These are phyloP conservation scores for Sebastes jordani DNA, from an alignment of 2,797 vertebrate genomes.

Conservation along the genomic window DNA sequence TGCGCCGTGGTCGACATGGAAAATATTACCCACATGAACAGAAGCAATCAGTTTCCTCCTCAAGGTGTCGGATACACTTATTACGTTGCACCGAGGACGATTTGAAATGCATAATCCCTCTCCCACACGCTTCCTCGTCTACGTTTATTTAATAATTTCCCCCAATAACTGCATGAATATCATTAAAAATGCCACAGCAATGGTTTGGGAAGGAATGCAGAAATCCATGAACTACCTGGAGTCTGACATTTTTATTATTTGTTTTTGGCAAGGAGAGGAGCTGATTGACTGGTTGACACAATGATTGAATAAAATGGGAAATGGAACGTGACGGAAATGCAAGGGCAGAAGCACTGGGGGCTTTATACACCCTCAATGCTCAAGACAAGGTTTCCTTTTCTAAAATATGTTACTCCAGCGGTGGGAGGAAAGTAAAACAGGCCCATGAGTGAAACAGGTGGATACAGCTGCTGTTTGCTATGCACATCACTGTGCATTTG, in stretches of 20 bases:
- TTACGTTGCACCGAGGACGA: conserved; percentile 45
- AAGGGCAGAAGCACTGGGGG: background rate
- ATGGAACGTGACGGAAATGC: conserved; percentile 27
- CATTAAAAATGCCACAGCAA: conserved; percentile 51
- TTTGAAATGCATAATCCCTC: conserved; percentile 70
- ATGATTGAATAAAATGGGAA: conserved; percentile 26
- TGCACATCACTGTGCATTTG: background rate
- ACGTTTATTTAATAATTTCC: conserved; percentile 61
- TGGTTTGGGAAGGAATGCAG: conserved; percentile 21
- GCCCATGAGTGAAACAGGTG: conserved; percentile 2
- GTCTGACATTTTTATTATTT: conserved; percentile 28
- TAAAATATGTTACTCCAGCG: background rate
- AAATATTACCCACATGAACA: conserved; percentile 64
- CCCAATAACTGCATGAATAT: conserved; percentile 65
- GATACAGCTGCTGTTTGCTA: conserved; percentile 18
- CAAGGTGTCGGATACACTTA: conserved; percentile 70
- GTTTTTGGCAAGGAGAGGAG: conserved; percentile 1
- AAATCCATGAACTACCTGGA: conserved; percentile 16
- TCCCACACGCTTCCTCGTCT: conserved; percentile 33
- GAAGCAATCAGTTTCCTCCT: conserved; percentile 74
- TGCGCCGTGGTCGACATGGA: conserved; percentile 31
- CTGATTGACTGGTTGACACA: conserved; percentile 23
- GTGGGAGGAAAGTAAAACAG: background rate
- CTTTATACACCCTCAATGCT: background rate
- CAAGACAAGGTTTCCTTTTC: background rate